These are phyloP conservation scores for Nipponacmea schrenckii DNA, from an alignment of 2,888 invertebrate species.

Conservation along the genomic window DNA sequence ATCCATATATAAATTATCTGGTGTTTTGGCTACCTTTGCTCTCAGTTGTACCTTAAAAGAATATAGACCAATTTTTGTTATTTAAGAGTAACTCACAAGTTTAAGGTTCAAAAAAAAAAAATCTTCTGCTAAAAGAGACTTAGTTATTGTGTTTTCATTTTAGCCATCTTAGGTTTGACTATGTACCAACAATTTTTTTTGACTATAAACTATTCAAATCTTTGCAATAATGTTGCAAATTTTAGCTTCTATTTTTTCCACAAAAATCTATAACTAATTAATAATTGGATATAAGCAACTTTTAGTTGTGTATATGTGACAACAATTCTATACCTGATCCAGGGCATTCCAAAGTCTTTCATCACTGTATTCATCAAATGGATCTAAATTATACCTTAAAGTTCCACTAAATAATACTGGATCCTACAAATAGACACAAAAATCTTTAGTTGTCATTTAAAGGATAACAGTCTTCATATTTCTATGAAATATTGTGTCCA, in stretches of 20 bases:
- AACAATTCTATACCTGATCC: conserved; percentile 39
- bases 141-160: too few species aligned
- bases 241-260: too few species aligned
- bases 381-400: conserved; percentile 57
- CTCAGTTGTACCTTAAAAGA: conserved; percentile 46
- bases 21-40: conserved; percentile 38
- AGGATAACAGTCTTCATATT: not conserved
- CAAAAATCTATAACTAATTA: too few species aligned
- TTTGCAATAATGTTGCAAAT: too few species aligned
- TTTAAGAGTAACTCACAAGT: too few species aligned
- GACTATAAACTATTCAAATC: too few species aligned
- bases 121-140: too few species aligned
- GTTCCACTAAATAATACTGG: conserved; percentile 57
- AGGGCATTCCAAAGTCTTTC: conserved; percentile 50
- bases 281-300: too few species aligned
- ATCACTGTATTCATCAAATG: conserved; percentile 48
- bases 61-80: not conserved
- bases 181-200: too few species aligned
- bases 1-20: conserved; percentile 42
- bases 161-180: too few species aligned
- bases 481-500: not conserved
- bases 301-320: too few species aligned
- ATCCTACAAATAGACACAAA: conserved; percentile 38
- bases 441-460: not conserved
- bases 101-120: too few species aligned